phyloP scores from a whole-genome alignment of 2,888 invertebrate species.

The Cacoxenus indagator region DNA sequence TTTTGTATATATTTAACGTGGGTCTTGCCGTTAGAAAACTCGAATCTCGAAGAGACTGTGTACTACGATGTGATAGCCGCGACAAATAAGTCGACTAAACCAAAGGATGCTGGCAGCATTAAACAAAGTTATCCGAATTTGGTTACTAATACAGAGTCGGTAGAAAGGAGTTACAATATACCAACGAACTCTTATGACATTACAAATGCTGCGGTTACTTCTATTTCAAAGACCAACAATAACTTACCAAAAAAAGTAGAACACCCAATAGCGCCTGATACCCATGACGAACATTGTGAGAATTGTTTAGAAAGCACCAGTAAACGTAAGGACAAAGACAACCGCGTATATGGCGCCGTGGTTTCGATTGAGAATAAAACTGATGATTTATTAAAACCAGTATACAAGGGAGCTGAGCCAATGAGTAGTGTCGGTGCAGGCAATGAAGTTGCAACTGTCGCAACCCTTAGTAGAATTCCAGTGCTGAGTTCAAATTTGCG shows the following conservation, averaged over 20 bases:
- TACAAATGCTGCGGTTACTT: neutral
- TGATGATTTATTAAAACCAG: constrained; percentile 18
- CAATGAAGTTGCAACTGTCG: constrained; percentile 68
- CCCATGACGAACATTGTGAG: constrained; percentile 5
- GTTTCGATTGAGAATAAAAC: neutral
- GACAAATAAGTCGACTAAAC: constrained; percentile 16
- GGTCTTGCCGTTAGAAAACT: constrained; percentile 68
- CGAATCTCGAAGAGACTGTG: constrained; percentile 81
- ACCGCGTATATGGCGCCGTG: neutral
- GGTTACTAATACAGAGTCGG: constrained; percentile 12
- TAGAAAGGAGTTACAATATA: constrained; percentile 32
- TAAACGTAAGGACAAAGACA: constrained; percentile 29
- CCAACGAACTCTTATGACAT: constrained; percentile 40
- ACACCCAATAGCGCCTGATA: neutral
- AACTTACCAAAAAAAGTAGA: constrained; percentile 8
- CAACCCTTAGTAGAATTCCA: constrained; percentile 76
- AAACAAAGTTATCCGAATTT: neutral
- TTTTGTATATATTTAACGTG: neutral
- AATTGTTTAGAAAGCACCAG: too few species aligned
- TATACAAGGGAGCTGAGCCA: neutral
- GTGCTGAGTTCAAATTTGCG: constrained; percentile 74
- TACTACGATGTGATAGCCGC: constrained; percentile 87
- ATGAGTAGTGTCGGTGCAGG: constrained; percentile 1
- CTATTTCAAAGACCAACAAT: constrained; percentile 23
- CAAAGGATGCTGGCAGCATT: neutral